A percentile compares a stretch with the other conserved stretches of the same genome.
Evolutionary conservation across 2,888 invertebrate genomes (phyloP).

Genomic region (Dendrolimus pini): DNA sequence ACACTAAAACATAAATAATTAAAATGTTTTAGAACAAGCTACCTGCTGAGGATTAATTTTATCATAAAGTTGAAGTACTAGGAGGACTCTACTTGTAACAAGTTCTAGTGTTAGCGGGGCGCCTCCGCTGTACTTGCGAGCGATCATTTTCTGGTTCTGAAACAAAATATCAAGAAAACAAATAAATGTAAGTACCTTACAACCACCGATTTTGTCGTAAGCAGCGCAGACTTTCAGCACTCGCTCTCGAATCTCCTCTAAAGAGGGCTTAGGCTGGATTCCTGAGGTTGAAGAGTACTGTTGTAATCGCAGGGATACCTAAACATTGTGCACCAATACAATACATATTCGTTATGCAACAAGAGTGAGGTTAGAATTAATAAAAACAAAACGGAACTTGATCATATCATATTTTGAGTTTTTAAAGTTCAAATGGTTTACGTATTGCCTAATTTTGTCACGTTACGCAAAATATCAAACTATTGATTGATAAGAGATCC

Average conservation of each 20-base stretch:
- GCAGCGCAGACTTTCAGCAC: conserved; percentile 91
- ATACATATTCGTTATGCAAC: conserved; percentile 73
- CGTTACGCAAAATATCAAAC: conserved; percentile 17
- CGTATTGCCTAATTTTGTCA: not conserved
- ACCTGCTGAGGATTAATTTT: conserved; percentile 97
- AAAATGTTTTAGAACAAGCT: conserved; percentile 35
- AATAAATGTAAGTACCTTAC: conserved; percentile 82
- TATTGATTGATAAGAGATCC: conserved; percentile 32
- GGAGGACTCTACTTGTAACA: conserved; percentile 92
- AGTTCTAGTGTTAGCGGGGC: conserved; percentile 88
- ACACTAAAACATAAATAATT: too few species aligned
- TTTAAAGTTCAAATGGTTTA: not conserved
- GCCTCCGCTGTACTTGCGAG: conserved; percentile 84
- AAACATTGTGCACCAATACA: conserved; percentile 53
- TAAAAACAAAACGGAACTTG: not conserved
- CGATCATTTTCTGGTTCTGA: conserved; percentile 80
- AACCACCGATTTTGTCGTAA: conserved; percentile 92
- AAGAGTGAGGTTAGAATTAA: conserved; percentile 60
- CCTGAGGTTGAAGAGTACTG: conserved; percentile 38
- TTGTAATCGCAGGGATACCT: conserved; percentile 53
- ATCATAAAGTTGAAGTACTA: conserved; percentile 98
- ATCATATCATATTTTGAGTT: not conserved
- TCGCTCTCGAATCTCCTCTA: conserved; percentile 84
- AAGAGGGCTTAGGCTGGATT: conserved; percentile 68
- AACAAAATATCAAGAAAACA: conserved; percentile 58